phyloP scores from a whole-genome alignment of 2,113 vertebrate species.

The cat (Felis catus) region F.catus_Fca126_mat1.0 CM031415.1:167605001-167605500 shows the following conservation, averaged over 20 bases:
- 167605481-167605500: neutral
- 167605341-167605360: neutral
- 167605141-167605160: neutral
- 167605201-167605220: slow-evolving; percentile 34
- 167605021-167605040: neutral
- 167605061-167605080: neutral
- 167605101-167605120: neutral
- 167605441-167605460: neutral
- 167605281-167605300: neutral
- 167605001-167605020: neutral
- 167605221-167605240: neutral
- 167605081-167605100: neutral
- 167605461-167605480: neutral
- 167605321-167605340: neutral
- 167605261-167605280: neutral
- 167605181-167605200: neutral
- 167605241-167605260: neutral
- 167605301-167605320: neutral
- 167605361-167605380: neutral
- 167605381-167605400: neutral
- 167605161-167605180: neutral
- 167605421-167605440: slow-evolving; percentile 19
- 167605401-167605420: neutral
- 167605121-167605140: neutral
- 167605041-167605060: slow-evolving; percentile 30